Evolutionary conservation across 2,888 invertebrate species (phyloP), one percentile per base, ranked within the genome.

Genomic region (Chirona hameri): DNA sequence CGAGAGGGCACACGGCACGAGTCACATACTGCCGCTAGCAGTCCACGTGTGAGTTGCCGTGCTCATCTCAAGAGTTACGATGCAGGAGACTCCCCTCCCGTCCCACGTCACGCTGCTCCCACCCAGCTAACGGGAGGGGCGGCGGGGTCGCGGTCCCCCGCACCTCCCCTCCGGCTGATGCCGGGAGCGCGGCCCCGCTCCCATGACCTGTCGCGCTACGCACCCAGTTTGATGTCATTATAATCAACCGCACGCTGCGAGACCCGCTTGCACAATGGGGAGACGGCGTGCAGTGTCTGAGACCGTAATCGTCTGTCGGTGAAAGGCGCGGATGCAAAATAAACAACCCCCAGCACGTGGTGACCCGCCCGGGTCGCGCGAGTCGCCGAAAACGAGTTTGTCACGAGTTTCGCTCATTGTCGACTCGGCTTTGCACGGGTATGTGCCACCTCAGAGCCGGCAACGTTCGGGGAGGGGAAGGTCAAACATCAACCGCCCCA

Each of bases 201-300:
- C 76, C 76, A 76, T 46, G 76, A 76, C 76, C 76, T 76, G 76
- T 76, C 76, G 76, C 76, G 46, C 76, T 46, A 24, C 39, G n/a
- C 76, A 24, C 46, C 76, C 1, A 24, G 24, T 24, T n/a, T 46
- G 39, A 27, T 24, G 76, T 21, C 46, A 24, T 46, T 76, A 39
- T 46, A 24, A 46, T 46, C 24, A 24, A 39, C 3, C 24, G 24
- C 76, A 76, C 39, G 76, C 46, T 46, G 27, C 72, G 27, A 15
- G 29, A 31, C 5, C 5, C 72, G 46, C 46, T 46, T 76, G 76
- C 76, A 24, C 76, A 76, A 76, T 31, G 31, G 31, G 31, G 31
- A 31, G 72, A 31, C 31, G 3, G 18, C 14, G 18, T 31, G 72
- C 72, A 18, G 31, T 7, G 39, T 0, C 24, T 24, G 46, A 9